phyloP scores from a whole-genome alignment of 1,140 invertebrate genomes.

The Reticulitermes speratus region DNA sequence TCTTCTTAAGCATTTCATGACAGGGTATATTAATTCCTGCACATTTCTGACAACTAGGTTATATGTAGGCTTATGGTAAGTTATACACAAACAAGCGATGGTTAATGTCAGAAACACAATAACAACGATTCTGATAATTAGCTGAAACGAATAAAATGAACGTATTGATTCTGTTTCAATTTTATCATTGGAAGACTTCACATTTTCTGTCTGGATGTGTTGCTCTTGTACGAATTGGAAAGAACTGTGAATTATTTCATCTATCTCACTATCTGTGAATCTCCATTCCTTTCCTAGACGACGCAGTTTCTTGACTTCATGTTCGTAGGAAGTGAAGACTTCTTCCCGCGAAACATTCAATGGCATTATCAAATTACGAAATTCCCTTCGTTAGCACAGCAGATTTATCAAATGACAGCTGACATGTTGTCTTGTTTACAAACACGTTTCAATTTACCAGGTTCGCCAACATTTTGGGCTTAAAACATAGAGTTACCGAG shows the following conservation, averaged over 20 bases:
- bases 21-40: conserved; percentile 69
- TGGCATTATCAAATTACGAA: conserved; percentile 15
- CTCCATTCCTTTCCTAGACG: conserved; percentile 23
- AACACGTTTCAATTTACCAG: background rate
- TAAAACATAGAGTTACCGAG: no score
- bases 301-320: conserved; percentile 25
- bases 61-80: conserved; percentile 42
- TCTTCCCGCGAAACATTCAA: conserved; percentile 21
- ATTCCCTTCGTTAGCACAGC: background rate
- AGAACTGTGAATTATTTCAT: conserved; percentile 26
- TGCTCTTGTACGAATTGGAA: conserved; percentile 11
- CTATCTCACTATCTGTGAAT: conserved; percentile 27
- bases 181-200: conserved; percentile 19
- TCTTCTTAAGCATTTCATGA: conserved; percentile 58
- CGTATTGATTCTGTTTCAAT: background rate
- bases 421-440: background rate
- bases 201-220: background rate
- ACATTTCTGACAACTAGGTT: conserved; percentile 59
- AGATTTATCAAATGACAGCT: background rate
- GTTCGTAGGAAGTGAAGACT: conserved; percentile 22
- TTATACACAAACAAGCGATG: background rate
- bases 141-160: background rate
- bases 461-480: background rate
- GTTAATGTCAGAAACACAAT: background rate
- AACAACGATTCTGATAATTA: background rate